Evolutionary conservation across 2,113 vertebrate genomes (phyloP), one percentile per base, ranked within the genome.

Genomic region (Eclectus roratus): DNA sequence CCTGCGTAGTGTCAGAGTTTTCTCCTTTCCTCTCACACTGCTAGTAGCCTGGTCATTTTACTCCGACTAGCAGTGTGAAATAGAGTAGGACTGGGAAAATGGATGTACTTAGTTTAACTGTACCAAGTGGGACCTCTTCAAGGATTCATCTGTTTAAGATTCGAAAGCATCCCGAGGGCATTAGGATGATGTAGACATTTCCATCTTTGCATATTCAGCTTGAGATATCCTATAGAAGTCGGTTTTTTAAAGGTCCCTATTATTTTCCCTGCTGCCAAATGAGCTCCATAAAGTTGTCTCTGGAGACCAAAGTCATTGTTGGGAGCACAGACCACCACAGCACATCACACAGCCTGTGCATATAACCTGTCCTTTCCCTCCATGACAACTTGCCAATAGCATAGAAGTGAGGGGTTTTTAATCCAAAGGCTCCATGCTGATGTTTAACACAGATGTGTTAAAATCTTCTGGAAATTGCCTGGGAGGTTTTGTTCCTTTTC

Each of bases 381-480:
- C 73, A 50, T 9, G 81, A 3, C 16, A 39, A 5, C 24, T 74
- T 76, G 33, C 27, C 72, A 64, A 27, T 20, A 79, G 33, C 65
- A 50, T 28, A 7, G 55, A 90, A 41, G 8, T 21, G 21, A 2
- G 8, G 31, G 28, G 39, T 7, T 1, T 28, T 24, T 27, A 76
- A 79, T 82, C 46, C 50, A 84, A 49, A 70, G 46, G 33, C 16
- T 88, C 41, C 65, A 68, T 52, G 41, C 49, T 79, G 66, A 39
- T 76, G 41, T n/a, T 84, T 89, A 87, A 89, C 52, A 50, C 27
- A 82, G 64, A 64, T 0, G 0, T 47, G 52, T 93, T 88, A 80
- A 93, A 88, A 52, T 82, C 63, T 72, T 33, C 33, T 80, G 61
- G 53, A 94, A 95, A 93, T 85, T 93, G 81, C 66, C 52, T 68